Percentiles rank a stretch among this genome's conserved stretches.
Evolutionary conservation across 2,888 invertebrate genomes (phyloP).

Genomic region (Drosophila robusta): DNA sequence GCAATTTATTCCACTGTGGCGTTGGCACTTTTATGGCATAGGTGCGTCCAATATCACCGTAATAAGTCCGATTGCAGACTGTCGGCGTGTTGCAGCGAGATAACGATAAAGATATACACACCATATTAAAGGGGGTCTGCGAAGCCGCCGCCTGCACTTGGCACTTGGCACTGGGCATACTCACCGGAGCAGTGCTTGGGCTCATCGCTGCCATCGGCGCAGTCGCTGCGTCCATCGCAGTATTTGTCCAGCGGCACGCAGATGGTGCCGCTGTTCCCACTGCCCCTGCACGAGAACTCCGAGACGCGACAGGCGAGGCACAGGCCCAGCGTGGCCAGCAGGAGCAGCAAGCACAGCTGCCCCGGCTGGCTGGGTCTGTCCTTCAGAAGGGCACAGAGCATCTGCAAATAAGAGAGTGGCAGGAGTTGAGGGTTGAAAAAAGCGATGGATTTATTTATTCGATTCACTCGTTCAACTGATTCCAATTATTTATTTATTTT

Average conservation of each 20-base stretch:
- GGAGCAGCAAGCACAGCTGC: slow-evolving; percentile 83
- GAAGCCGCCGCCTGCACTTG: neutral
- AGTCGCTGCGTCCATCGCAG: slow-evolving; percentile 94
- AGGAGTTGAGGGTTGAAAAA: neutral
- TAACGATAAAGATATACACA: slow-evolving; percentile 17
- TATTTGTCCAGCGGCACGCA: slow-evolving; percentile 94
- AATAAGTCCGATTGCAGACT: slow-evolving; percentile 96
- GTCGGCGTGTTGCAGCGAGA: slow-evolving; percentile 34
- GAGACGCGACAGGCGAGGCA: slow-evolving; percentile 90
- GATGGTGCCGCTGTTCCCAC: slow-evolving; percentile 87
- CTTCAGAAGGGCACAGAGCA: slow-evolving; percentile 35
- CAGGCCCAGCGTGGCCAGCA: slow-evolving; percentile 77
- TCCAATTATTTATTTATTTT: too few relatives aligned
- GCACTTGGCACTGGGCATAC: slow-evolving; percentile 46
- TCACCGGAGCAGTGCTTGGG: slow-evolving; percentile 91
- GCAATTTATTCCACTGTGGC: slow-evolving; percentile 90
- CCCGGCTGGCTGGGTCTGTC: slow-evolving; percentile 4
- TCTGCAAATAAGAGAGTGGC: slow-evolving; percentile 41
- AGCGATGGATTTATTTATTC: neutral
- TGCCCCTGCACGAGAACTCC: slow-evolving; percentile 90
- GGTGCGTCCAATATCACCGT: slow-evolving; percentile 93
- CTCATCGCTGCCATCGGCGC: slow-evolving; percentile 94
- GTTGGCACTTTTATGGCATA: slow-evolving; percentile 92
- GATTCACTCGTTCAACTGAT: too few relatives aligned
- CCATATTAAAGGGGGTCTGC: neutral